Conservation (phyloP, 2,113 vertebrate species). For the Odobenus rosmarus region DNA sequence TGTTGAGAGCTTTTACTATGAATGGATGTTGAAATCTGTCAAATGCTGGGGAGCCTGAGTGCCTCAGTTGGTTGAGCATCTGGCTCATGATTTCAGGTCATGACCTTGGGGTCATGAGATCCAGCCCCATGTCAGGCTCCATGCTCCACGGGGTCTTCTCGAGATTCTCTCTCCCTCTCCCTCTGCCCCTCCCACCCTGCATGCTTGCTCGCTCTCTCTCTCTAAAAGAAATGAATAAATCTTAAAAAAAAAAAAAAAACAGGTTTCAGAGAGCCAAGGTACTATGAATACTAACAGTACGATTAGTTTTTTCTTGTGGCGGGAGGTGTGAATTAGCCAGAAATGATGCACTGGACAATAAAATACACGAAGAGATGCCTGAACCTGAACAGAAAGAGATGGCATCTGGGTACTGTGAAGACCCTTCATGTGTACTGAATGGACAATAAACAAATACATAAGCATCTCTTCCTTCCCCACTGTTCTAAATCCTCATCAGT, state of each 20-base stretch:
- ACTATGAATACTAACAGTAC: neutral
- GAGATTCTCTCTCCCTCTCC: neutral
- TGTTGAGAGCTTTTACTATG: neutral
- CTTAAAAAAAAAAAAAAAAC: neutral
- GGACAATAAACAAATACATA: neutral
- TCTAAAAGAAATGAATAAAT: neutral
- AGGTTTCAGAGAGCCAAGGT: neutral
- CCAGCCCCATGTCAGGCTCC: neutral
- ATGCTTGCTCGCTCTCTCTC: neutral
- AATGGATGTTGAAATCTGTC: neutral
- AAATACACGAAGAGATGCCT: neutral
- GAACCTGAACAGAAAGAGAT: neutral
- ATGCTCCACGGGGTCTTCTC: neutral
- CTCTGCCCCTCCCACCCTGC: neutral
- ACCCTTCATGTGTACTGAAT: neutral
- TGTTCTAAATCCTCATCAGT: neutral
- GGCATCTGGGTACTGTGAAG: neutral
- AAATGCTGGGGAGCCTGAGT: neutral
- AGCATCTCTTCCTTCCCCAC: neutral
- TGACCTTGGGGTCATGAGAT: neutral
- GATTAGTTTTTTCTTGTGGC: neutral
- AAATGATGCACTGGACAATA: neutral
- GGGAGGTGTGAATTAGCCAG: neutral
- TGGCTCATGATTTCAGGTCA: neutral
- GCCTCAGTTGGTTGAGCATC: neutral